These are phyloP conservation scores for Oligia latruncula DNA, from an alignment of 2,888 invertebrate genomes.

Conservation along the genomic window DNA sequence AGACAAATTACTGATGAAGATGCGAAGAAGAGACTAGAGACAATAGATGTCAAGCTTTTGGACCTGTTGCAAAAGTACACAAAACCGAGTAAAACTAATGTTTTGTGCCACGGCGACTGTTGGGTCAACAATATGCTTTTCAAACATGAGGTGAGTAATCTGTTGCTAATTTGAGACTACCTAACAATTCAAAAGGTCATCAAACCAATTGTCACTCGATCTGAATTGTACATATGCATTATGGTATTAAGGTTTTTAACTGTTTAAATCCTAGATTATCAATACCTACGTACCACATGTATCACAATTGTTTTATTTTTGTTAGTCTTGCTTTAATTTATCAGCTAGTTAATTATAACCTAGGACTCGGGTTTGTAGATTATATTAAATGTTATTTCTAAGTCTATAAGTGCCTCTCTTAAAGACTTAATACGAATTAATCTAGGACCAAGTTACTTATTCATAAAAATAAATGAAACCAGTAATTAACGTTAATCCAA, in stretches of 20 bases:
- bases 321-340: not conserved
- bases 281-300: too few species aligned
- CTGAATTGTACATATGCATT: not conserved
- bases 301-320: not conserved
- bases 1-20: slow-evolving; percentile 73
- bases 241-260: not conserved
- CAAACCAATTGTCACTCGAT: not conserved
- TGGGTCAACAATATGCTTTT: slow-evolving; percentile 84
- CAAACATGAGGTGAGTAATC: slow-evolving; percentile 73
- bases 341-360: not conserved
- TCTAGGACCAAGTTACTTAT: not conserved
- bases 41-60: slow-evolving; percentile 73
- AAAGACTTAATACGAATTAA: not conserved
- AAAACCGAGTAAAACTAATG: slow-evolving; percentile 74
- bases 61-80: slow-evolving; percentile 76
- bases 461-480: not conserved
- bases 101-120: slow-evolving; percentile 85
- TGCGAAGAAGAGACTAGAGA: slow-evolving; percentile 73
- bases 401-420: not conserved
- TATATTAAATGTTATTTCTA: not conserved
- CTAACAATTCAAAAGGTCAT: not conserved
- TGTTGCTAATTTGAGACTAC: not conserved
- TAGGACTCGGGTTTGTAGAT: not conserved
- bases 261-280: not conserved
- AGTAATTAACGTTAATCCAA: slow-evolving; percentile 11